Evolutionary conservation across 2,888 invertebrate genomes (phyloP), one percentile per base, ranked within the genome.

Genomic region (Athrips mouffetella): DNA sequence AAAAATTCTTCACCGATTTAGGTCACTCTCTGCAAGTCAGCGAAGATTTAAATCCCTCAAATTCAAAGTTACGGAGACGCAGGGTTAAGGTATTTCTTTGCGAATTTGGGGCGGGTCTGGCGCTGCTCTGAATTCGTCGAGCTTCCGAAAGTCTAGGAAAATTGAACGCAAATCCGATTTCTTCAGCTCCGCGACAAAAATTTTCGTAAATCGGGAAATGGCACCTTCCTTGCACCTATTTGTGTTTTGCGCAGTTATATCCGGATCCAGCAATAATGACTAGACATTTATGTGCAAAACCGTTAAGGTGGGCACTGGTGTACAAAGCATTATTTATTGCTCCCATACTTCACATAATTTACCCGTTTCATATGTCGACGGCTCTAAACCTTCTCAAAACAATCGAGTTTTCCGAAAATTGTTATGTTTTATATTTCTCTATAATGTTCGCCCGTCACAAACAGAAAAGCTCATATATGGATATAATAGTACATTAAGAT

Each of bases 131-230:
- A 70, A 73, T 75, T 71, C 65, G 63, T 65, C 52, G 55, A 70
- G 75, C 74, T 78, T 73, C 73, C 67, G 70, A 80, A 79, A 82
- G 76, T 82, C 80, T 80, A 72, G 71, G 77, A 80, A 79, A 83
- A 86, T 85, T 83, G 80, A 79, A 83, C 77, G 78, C 73, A 82
- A 86, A 86, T 86, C 83, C 76, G 84, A 86, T 86, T 84, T 84
- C 75, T 74, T 58, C 67, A 71, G 66, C 73, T 76, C 63, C 66
- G 58, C 63, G 59, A 65, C 67, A 65, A 62, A 72, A 75, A 74
- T 76, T 67, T 73, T 67, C 57, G 58, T 67, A 66, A 73, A 73
- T 62, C 57, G 65, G 62, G 62, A 64, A 67, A 70, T 63, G 56
- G 69, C 70, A 71, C 68, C 70, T 66, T 33, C 29, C 33, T 23